phyloP scores from a whole-genome alignment of 2,797 vertebrate species.

The Bucorvus abyssinicus region DNA sequence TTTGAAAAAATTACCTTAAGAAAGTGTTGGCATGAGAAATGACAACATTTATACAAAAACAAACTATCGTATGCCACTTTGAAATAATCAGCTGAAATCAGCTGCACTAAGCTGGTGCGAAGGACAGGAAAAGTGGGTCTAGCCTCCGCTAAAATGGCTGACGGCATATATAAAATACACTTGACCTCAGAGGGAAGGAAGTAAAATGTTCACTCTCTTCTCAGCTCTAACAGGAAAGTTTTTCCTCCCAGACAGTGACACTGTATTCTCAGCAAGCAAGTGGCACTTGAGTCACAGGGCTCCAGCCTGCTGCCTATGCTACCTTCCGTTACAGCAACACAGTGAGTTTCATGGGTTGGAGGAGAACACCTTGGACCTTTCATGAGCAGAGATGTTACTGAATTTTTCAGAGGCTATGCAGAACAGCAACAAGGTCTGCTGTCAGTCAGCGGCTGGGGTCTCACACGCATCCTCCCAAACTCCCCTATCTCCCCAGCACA shows the following conservation, averaged over 20 bases:
- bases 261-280: not conserved
- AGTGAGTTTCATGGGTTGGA: not conserved
- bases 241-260: not conserved
- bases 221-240: not conserved
- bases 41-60: not conserved
- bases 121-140: not conserved
- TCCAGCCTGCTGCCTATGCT: not conserved
- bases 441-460: not conserved
- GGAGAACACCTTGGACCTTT: not conserved
- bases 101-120: not conserved
- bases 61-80: fast-evolving
- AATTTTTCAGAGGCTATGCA: not conserved
- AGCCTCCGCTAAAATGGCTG: not conserved
- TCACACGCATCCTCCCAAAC: not conserved
- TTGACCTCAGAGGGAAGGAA: not conserved
- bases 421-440: not conserved
- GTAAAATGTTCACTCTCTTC: not conserved
- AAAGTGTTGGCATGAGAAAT: not conserved
- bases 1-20: not conserved
- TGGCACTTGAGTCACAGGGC: not conserved
- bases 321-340: not conserved
- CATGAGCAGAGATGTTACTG: not conserved
- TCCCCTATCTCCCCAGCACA: fast-evolving
- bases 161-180: not conserved
- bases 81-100: not conserved